Percentiles rank a stretch among this genome's conserved stretches.
Evolutionary conservation across 2,888 invertebrate genomes (phyloP).

Genomic region (Ophion obscuratus): DNA sequence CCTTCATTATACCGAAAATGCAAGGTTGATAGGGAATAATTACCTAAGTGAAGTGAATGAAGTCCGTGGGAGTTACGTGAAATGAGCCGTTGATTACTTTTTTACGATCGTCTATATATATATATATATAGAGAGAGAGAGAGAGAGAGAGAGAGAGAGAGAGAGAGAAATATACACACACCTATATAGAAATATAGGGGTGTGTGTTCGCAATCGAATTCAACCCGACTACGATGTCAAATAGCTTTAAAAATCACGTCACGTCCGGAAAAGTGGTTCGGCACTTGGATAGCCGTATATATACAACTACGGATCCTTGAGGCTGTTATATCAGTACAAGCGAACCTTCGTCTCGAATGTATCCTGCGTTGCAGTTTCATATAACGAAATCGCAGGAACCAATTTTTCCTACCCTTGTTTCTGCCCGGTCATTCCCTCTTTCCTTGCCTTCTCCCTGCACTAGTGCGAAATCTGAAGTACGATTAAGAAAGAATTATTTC

Average conservation of each 20-base stretch:
- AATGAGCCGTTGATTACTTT: conserved; percentile 55
- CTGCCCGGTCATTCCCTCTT: conserved; percentile 18
- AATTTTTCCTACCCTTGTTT: conserved; percentile 41
- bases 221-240: conserved; percentile 33
- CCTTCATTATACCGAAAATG: conserved; percentile 24
- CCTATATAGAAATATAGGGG: neutral
- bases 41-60: conserved; percentile 12
- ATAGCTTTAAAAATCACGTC: conserved; percentile 48
- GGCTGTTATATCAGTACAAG: conserved; percentile 37
- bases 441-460: neutral
- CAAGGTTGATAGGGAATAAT: conserved; percentile 10
- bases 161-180: no score
- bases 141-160: no score
- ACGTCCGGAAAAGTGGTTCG: conserved; percentile 63
- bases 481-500: conserved; percentile 17
- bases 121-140: neutral
- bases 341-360: conserved; percentile 50
- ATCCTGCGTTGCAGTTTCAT: conserved; percentile 29
- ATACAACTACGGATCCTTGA: conserved; percentile 24
- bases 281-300: conserved; percentile 33
- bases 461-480: conserved; percentile 2
- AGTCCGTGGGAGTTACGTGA: conserved; percentile 24
- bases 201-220: conserved; percentile 46
- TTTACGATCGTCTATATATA: neutral
- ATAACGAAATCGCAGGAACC: conserved; percentile 50